These are phyloP conservation scores for Cantharis lateralis DNA, from an alignment of 2,888 invertebrate genomes.

Conservation along the genomic window DNA sequence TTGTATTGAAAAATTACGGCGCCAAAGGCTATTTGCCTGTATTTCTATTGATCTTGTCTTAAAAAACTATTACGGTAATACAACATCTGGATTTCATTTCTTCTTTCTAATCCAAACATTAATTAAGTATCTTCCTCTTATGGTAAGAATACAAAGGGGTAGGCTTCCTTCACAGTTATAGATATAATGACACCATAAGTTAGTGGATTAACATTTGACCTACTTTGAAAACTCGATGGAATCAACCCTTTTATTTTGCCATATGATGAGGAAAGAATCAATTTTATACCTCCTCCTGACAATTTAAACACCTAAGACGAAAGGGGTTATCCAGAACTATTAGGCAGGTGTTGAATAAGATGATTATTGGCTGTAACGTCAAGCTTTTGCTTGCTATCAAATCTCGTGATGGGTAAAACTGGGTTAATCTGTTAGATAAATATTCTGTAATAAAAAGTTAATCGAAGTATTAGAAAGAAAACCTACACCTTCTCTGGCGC, in stretches of 20 bases:
- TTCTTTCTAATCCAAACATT: neutral
- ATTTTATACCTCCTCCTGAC: slow-evolving; percentile 18
- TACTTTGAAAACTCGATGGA: slow-evolving; percentile 14
- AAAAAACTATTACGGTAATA: neutral
- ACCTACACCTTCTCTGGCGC: neutral
- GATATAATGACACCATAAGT: slow-evolving; percentile 15
- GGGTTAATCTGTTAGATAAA: neutral
- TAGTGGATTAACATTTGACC: slow-evolving; percentile 24
- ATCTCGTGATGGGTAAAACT: neutral
- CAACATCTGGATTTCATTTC: neutral
- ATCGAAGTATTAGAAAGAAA: neutral
- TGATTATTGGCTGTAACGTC: neutral
- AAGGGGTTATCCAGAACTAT: slow-evolving; percentile 16
- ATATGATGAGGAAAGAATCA: slow-evolving; percentile 21
- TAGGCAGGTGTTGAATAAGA: slow-evolving; percentile 13
- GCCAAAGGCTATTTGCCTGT: neutral
- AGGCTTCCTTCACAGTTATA: slow-evolving; percentile 20
- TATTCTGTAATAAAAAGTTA: neutral
- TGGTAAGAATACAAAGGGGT: neutral
- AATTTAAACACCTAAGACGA: slow-evolving; percentile 1
- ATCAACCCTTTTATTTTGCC: slow-evolving; percentile 10
- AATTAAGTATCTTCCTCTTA: slow-evolving; percentile 14
- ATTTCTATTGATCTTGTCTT: neutral
- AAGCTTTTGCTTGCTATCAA: neutral
- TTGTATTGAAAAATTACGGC: too few relatives aligned